Evolutionary conservation across 2,888 invertebrate species (phyloP), one percentile per base, ranked within the genome.

Genomic region (Stenodera caucasica): DNA sequence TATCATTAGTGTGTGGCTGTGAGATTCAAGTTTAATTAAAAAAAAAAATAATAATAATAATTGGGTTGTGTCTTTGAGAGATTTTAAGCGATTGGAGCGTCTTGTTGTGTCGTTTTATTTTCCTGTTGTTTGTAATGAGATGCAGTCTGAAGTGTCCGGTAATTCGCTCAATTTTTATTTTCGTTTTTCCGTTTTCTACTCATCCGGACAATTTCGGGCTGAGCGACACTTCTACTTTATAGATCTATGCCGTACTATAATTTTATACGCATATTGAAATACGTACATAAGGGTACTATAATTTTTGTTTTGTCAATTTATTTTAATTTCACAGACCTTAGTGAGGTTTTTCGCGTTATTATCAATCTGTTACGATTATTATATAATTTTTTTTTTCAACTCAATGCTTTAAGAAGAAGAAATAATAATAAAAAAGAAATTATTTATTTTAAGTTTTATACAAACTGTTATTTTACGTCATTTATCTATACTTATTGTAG

Each of bases 1-100:
- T 75, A 76, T 78, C 76, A 73, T 78, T 74, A 76, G 77, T 77
- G 77, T 78, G 78, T 78, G 79, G 78, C 78, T 79, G 78, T 79
- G 78, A 79, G 63, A 60, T 57, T 49, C 73, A 76, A 71, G 72
- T 74, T 74, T 72, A 69, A 66, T 14, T 11, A 40, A 40, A 21
- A 3, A 40, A 40, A 21, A 0, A 11, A 21, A 40, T 11, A 4
- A 11, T 11, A 40, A 21, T 5, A 45, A 23, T n/a, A 56, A 72
- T 73, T 76, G 76, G 75, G 76, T 77, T 77, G 77, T 77, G 74
- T 75, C 72, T 64, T 72, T 69, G 67, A 61, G 61, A 70, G 65
- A 68, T 67, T 65, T 60, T 57, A 59, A 68, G 73, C 72, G 74
- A 71, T 72, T 68, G 67, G 68, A 68, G 70, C 70, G 69, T 37